Evolutionary conservation across 2,888 invertebrate genomes (phyloP).

Genomic region (Tribolium freemani): DNA sequence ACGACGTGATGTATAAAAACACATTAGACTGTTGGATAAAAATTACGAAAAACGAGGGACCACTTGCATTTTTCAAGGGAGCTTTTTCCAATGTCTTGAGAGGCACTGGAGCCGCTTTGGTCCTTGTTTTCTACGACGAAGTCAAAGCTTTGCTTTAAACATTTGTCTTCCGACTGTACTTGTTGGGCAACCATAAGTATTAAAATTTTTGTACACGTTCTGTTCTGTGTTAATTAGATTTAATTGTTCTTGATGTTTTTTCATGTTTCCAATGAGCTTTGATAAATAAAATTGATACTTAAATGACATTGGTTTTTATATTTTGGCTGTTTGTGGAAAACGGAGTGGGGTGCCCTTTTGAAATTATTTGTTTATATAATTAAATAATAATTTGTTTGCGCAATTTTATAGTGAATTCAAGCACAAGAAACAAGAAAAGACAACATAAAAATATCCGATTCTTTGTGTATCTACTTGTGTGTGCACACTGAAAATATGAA

Average conservation of each 20-base stretch:
- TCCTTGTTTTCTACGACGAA: constrained; percentile 76
- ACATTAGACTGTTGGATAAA: constrained; percentile 79
- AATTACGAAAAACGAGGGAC: constrained; percentile 76
- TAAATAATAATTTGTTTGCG: too few species aligned
- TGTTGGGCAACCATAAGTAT: background rate
- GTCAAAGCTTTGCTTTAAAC: constrained; percentile 5
- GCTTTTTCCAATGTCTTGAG: constrained; percentile 75
- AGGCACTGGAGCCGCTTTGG: constrained; percentile 76
- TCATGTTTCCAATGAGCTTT: background rate
- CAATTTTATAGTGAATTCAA: background rate
- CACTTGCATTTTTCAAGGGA: constrained; percentile 78
- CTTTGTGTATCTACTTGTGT: too few species aligned
- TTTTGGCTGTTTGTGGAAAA: too few species aligned
- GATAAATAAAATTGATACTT: background rate
- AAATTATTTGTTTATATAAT: too few species aligned
- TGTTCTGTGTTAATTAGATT: background rate
- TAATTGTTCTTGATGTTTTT: background rate
- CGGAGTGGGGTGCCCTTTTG: too few species aligned
- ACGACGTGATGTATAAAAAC: constrained; percentile 76
- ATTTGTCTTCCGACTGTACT: background rate
- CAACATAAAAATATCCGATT: too few species aligned
- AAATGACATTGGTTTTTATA: background rate
- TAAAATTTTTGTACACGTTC: background rate
- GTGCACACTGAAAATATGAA: too few species aligned
- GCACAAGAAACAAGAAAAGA: too few species aligned